Evolutionary conservation across 2,113 vertebrate genomes (phyloP).

Genomic region (Hiodon alosoides): DNA sequence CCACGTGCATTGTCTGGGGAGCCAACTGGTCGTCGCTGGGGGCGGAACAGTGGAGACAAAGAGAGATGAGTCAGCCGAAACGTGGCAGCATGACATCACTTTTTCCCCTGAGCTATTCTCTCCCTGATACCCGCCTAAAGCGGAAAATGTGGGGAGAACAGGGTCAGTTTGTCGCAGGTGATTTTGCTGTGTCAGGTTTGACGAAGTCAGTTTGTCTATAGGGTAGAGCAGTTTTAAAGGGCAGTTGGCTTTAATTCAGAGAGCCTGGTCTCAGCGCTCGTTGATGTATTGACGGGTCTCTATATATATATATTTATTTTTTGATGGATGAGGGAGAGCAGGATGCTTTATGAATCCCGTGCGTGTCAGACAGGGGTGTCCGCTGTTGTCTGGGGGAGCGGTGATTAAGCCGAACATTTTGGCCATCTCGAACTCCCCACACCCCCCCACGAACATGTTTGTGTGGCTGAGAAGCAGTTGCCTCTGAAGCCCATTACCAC

Average conservation of each 20-base stretch:
- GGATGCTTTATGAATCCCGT: neutral
- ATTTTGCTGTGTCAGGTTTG: constrained; percentile 42
- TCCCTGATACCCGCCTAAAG: constrained; percentile 36
- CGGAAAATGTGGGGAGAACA: constrained; percentile 45
- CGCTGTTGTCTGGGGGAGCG: neutral
- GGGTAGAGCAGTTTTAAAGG: constrained; percentile 14
- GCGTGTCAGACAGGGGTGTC: neutral
- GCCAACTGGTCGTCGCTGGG: neutral
- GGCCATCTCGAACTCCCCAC: constrained; percentile 48
- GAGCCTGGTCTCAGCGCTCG: neutral
- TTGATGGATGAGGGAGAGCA: neutral
- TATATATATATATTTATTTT: neutral
- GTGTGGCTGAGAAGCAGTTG: constrained; percentile 56
- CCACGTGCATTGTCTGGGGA: constrained; percentile 26
- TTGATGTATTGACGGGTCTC: constrained; percentile 8
- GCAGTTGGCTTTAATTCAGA: neutral
- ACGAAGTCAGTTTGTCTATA: constrained; percentile 23
- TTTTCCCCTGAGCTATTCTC: constrained; percentile 15
- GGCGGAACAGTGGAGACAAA: neutral
- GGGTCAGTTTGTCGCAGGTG: constrained; percentile 47
- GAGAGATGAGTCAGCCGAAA: constrained; percentile 49
- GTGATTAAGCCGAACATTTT: constrained; percentile 34
- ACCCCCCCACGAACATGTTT: constrained; percentile 42
- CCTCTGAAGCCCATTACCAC: constrained; percentile 61
- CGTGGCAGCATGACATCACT: constrained; percentile 29